Percentiles rank a stretch among this genome's conserved stretches.
Conservation (phyloP, 2,797 vertebrate species). For the Sebastes variabilis region DNA sequence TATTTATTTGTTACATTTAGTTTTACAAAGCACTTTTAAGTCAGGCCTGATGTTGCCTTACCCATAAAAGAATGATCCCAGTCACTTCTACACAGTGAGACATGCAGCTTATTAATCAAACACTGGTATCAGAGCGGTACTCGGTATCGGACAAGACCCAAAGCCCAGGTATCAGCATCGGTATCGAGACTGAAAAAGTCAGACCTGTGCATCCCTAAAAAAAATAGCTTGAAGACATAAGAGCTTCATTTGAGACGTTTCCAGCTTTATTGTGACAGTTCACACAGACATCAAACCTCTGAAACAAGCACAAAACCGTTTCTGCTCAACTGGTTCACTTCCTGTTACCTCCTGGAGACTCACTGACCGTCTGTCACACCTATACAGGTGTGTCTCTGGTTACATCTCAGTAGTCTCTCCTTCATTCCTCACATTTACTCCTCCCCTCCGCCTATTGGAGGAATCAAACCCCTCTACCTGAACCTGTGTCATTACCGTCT, state of each 20-base stretch:
- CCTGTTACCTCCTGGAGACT: background rate
- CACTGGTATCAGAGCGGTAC: too few species aligned
- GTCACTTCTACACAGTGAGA: too few species aligned
- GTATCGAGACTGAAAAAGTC: too few species aligned
- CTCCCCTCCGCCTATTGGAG: background rate
- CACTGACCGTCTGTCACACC: background rate
- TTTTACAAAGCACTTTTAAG: too few species aligned
- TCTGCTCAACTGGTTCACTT: background rate
- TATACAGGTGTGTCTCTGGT: background rate
- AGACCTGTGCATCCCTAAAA: too few species aligned
- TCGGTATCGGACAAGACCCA: too few species aligned
- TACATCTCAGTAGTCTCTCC: constrained; percentile 36
- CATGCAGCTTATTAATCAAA: too few species aligned
- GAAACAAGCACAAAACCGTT: background rate
- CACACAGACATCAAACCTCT: constrained; percentile 56
- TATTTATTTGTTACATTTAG: too few species aligned
- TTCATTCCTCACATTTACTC: background rate
- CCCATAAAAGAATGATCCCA: too few species aligned
- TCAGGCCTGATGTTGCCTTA: too few species aligned
- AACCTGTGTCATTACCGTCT: background rate
- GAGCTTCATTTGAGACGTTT: constrained; percentile 19
- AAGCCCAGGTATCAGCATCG: too few species aligned
- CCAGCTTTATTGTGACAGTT: constrained; percentile 73
- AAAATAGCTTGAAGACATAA: background rate
- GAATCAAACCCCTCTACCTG: constrained; percentile 12